These are phyloP conservation scores for Oikopleura vanhoeffeni DNA, from an alignment of 23 tunicate species.

Conservation along the genomic window DNA sequence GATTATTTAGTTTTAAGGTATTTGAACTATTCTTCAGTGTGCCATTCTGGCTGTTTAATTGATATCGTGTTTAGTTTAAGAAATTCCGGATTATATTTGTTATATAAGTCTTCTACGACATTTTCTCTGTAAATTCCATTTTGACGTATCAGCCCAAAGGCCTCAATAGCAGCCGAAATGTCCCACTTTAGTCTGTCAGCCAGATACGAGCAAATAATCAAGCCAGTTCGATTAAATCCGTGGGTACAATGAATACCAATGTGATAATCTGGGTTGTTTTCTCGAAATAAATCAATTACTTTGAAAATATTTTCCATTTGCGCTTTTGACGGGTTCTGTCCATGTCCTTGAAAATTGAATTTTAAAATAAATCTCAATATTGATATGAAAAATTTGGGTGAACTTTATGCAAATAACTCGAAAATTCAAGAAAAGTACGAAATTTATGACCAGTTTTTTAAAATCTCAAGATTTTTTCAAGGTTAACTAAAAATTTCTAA, in stretches of 20 bases:
- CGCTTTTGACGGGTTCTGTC: background rate
- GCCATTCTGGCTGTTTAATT: background rate
- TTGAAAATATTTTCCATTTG: background rate
- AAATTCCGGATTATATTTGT: background rate
- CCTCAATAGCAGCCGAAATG: background rate
- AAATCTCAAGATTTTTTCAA: no score
- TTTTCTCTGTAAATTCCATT: background rate
- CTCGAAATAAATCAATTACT: background rate
- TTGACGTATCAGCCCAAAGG: background rate
- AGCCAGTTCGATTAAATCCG: constrained; percentile 3
- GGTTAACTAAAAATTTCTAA: no score
- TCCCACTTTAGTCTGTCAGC: background rate
- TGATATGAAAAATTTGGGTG: no score
- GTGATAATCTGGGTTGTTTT: background rate
- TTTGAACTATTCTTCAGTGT: no score
- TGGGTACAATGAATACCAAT: background rate
- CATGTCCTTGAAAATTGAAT: no score
- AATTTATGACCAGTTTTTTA: no score
- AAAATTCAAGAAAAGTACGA: no score
- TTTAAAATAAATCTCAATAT: no score
- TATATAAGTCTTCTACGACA: background rate
- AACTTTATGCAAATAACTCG: no score
- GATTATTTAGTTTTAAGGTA: no score
- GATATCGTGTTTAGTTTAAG: background rate
- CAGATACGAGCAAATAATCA: background rate